These are phyloP conservation scores for Drosophila formosana DNA, from an alignment of 2,888 invertebrate genomes.

Conservation along the genomic window DNA sequence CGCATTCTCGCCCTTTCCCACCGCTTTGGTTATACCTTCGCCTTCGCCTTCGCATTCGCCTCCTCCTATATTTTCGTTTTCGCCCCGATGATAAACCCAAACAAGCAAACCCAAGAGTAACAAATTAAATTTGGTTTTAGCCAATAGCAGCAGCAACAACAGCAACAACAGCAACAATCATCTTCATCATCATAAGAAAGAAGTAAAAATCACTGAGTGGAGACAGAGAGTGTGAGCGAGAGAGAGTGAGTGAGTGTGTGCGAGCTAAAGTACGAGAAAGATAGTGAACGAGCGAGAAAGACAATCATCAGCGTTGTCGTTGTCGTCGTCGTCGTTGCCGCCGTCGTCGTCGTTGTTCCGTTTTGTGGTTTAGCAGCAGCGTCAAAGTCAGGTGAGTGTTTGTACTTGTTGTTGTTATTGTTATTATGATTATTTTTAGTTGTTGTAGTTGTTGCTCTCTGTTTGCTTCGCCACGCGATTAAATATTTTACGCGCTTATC, in stretches of 20 bases:
- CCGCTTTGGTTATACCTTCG: slow-evolving; percentile 12
- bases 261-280: slow-evolving; percentile 6
- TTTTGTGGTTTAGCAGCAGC: slow-evolving; percentile 57
- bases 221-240: slow-evolving; percentile 18
- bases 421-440: slow-evolving; percentile 16
- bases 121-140: slow-evolving; percentile 80
- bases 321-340: slow-evolving; percentile 32
- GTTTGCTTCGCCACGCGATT: slow-evolving; percentile 67
- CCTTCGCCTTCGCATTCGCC: slow-evolving; percentile 11
- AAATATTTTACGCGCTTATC: slow-evolving; percentile 79
- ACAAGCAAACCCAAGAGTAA: slow-evolving; percentile 61
- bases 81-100: slow-evolving; percentile 49
- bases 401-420: slow-evolving; percentile 29
- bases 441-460: slow-evolving; percentile 25
- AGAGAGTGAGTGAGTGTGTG: slow-evolving; percentile 13
- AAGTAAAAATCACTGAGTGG: slow-evolving; percentile 42
- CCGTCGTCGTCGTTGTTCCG: slow-evolving; percentile 35
- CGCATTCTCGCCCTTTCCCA: not conserved
- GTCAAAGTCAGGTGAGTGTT: slow-evolving; percentile 66
- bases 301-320: slow-evolving; percentile 37
- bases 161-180: slow-evolving; percentile 33
- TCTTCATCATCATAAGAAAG: slow-evolving; percentile 41
- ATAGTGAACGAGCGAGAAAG: slow-evolving; percentile 21
- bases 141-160: slow-evolving; percentile 56
- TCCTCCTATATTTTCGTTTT: slow-evolving; percentile 15